phyloP scores from a whole-genome alignment of 2,113 vertebrate genomes.

The Oreotrochilus melanogaster region DNA sequence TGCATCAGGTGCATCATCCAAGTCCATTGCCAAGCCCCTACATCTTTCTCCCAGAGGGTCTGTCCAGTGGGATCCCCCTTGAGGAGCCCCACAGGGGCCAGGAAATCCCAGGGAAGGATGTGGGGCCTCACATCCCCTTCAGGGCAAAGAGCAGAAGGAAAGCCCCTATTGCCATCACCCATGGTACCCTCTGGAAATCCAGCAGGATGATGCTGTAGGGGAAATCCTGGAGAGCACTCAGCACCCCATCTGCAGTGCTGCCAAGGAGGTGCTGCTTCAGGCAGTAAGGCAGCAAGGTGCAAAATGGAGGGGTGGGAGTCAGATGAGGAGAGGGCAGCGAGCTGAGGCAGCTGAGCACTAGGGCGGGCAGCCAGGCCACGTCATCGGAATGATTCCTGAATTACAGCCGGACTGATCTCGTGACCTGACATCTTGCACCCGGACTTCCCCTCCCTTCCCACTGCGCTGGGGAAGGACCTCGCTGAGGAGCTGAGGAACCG shows the following conservation, averaged over 20 bases:
- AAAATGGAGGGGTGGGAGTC: neutral
- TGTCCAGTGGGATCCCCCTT: neutral
- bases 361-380: neutral
- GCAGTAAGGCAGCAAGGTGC: neutral
- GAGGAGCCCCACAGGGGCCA: rapidly evolving
- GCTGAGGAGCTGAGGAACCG: neutral
- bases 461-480: rapidly evolving
- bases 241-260: neutral
- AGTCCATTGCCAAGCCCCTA: rapidly evolving
- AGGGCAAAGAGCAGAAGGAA: neutral
- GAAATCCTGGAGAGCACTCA: neutral
- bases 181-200: neutral
- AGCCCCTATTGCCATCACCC: neutral
- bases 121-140: neutral
- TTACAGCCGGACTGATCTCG: neutral
- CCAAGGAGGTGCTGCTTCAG: rapidly evolving
- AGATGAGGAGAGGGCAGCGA: neutral
- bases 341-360: rapidly evolving
- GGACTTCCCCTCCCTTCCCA: conserved; percentile 11
- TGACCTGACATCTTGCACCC: neutral
- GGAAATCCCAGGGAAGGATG: neutral
- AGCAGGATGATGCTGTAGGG: neutral
- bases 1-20: neutral
- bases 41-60: neutral
- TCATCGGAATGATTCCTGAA: conserved; percentile 31